Evolutionary conservation across 2,888 invertebrate species (phyloP).

Genomic region (Caenorhabditis zanzibari): DNA sequence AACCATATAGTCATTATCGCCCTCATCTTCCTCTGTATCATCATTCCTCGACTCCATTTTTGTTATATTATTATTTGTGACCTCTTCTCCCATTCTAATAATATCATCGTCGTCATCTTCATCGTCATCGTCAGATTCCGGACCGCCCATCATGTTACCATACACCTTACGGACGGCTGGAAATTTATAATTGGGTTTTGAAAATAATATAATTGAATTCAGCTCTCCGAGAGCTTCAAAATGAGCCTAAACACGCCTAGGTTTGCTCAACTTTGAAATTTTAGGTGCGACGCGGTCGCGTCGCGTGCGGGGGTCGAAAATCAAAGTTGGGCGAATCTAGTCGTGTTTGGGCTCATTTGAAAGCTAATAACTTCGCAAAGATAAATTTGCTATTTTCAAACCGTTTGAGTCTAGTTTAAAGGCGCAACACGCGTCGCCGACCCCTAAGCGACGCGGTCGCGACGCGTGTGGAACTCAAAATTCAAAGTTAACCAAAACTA

Average conservation of each 20-base stretch:
- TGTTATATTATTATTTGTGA: conserved; percentile 2
- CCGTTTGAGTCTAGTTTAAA: too few species aligned
- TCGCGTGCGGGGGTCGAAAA: background rate
- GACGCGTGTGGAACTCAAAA: too few species aligned
- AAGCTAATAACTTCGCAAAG: background rate
- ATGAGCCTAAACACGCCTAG: conserved; percentile 11
- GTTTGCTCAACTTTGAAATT: background rate
- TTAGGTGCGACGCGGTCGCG: background rate
- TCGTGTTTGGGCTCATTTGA: conserved; percentile 5
- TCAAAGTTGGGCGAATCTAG: background rate
- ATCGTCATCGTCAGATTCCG: conserved; percentile 69
- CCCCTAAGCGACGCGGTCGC: too few species aligned
- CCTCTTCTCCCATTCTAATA: conserved; percentile 40
- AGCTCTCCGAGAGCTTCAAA: conserved; percentile 22
- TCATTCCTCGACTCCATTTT: background rate
- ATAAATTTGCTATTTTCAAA: background rate
- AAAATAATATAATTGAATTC: background rate
- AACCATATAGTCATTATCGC: conserved; percentile 35
- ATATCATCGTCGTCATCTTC: conserved; percentile 45
- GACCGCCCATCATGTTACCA: conserved; percentile 83
- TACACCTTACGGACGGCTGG: conserved; percentile 68
- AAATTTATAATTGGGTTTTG: conserved; percentile 7
- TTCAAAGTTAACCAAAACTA: too few species aligned
- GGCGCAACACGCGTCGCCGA: too few species aligned
- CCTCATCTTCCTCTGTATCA: conserved; percentile 18